Evolutionary conservation across 2,113 vertebrate genomes (phyloP).

Genomic region (Oryzias curvinotus): DNA sequence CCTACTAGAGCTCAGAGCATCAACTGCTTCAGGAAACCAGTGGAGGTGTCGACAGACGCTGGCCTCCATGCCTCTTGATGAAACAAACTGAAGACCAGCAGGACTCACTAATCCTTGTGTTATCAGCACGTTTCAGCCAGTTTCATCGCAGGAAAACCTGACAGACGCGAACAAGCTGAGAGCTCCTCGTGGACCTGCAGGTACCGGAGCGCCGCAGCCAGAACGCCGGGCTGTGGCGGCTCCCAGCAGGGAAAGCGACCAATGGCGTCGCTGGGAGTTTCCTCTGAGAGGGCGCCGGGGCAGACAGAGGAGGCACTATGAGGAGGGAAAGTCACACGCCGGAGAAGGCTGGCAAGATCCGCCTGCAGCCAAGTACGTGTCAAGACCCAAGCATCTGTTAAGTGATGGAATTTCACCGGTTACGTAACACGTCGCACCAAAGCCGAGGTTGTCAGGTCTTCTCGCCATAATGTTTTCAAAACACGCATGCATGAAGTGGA

Average conservation of each 20-base stretch:
- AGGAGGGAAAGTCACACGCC: constrained; percentile 9
- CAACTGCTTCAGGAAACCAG: no score
- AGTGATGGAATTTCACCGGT: not conserved
- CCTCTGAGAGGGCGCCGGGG: constrained; percentile 6
- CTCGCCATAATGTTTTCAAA: no score
- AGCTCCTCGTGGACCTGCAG: no score
- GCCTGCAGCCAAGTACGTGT: not conserved
- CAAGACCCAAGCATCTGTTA: not conserved
- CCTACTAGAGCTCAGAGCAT: no score
- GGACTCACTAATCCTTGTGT: no score
- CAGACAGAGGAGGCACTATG: not conserved
- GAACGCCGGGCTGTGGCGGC: constrained; percentile 35
- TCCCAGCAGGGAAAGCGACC: constrained; percentile 45
- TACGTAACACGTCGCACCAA: no score
- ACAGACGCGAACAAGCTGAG: no score
- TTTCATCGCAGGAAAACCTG: no score
- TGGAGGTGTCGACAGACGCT: no score
- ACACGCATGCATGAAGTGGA: not conserved
- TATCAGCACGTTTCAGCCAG: no score
- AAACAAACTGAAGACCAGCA: no score
- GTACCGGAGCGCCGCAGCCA: constrained; percentile 8
- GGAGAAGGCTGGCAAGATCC: constrained; percentile 2
- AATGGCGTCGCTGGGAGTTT: constrained; percentile 4
- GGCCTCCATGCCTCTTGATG: no score
- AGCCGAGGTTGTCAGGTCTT: not conserved